Evolutionary conservation across 2,113 vertebrate species (phyloP).

Genomic region (Protomyctophum bolini): DNA sequence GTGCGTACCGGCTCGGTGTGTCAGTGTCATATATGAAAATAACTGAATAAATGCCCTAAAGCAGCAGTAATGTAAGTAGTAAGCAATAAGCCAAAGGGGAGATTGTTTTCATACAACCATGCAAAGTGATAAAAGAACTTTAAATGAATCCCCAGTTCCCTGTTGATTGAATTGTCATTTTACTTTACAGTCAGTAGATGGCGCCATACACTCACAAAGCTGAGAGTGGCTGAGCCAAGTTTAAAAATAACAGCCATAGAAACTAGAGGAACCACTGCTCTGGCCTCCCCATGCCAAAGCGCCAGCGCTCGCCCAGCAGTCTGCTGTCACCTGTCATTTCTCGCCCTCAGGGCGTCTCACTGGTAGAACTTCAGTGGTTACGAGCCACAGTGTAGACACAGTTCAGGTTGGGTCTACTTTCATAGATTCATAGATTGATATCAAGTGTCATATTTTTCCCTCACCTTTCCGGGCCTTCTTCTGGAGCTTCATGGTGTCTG

Average conservation of each 20-base stretch:
- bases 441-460: background rate
- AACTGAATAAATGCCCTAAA: constrained; percentile 18
- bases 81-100: background rate
- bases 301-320: too few relatives aligned
- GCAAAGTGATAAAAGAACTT: constrained; percentile 16
- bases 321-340: too few relatives aligned
- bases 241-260: background rate
- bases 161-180: constrained; percentile 20
- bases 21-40: constrained; percentile 18
- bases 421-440: background rate
- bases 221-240: background rate
- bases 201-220: constrained; percentile 37
- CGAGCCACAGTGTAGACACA: background rate
- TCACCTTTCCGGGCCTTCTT: constrained; percentile 98
- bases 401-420: background rate
- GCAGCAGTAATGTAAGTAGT: background rate
- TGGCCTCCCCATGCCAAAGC: too few relatives aligned
- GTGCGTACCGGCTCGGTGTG: constrained; percentile 1
- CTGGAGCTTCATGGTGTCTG: constrained; percentile 96
- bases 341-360: too few relatives aligned
- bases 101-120: constrained; percentile 16
- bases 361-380: too few relatives aligned
- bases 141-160: constrained; percentile 5
- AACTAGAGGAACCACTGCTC: background rate
- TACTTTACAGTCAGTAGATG: constrained; percentile 43